These are phyloP conservation scores for Brachionichthys hirsutus DNA, from an alignment of 2,113 vertebrate species.

Conservation along the genomic window DNA sequence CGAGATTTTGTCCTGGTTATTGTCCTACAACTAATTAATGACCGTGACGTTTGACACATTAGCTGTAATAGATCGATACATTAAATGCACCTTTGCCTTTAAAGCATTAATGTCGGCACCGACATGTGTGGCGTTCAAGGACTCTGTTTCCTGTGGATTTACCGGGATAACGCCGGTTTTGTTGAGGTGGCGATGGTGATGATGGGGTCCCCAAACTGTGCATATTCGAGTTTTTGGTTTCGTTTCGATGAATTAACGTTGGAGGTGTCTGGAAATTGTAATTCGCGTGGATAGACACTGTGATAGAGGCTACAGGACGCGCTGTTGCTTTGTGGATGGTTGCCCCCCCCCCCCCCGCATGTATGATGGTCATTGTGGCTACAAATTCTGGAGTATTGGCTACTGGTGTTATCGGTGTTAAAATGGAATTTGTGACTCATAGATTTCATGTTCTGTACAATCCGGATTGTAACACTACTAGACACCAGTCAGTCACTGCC, in stretches of 20 bases:
- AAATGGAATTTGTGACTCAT: neutral
- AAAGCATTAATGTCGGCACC: conserved; percentile 2
- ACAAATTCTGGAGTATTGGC: neutral
- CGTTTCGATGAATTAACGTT: neutral
- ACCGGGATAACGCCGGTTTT: neutral
- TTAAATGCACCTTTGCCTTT: neutral
- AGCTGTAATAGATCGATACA: neutral
- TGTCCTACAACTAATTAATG: conserved; percentile 21
- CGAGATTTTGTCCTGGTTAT: neutral
- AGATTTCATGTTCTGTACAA: neutral
- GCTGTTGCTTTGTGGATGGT: conserved; percentile 44
- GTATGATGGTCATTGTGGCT: conserved; percentile 36
- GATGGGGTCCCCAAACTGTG: conserved; percentile 21
- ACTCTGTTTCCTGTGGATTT: neutral
- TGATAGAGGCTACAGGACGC: conserved; percentile 48
- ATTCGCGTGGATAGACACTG: conserved; percentile 39
- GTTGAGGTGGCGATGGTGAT: neutral
- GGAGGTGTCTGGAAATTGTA: conserved; percentile 28
- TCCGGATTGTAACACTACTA: neutral
- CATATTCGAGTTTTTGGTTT: conserved; percentile 13
- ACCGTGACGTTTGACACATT: conserved; percentile 14
- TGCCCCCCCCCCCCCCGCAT: too few species aligned
- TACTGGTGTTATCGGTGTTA: neutral
- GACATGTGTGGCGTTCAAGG: neutral
- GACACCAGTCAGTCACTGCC: too few species aligned